Percentiles rank a stretch among this genome's conserved stretches.
phyloP scores from a whole-genome alignment of 2,888 invertebrate genomes.

The Apomyelois bistriatella region DNA sequence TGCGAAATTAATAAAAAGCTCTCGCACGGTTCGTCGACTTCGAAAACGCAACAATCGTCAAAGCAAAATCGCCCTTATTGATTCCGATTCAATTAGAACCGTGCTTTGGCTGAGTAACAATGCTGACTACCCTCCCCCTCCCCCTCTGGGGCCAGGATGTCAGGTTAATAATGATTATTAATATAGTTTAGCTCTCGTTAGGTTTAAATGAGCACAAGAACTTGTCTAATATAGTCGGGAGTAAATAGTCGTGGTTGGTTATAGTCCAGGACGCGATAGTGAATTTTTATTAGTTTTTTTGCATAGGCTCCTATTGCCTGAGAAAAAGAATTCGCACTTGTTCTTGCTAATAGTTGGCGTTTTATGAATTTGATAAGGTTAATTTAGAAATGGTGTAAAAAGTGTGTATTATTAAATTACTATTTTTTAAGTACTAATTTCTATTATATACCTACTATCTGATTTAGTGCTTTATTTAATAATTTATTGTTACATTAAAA shows the following conservation, averaged over 20 bases:
- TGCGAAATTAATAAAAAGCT: conserved; percentile 64
- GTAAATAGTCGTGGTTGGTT: conserved; percentile 57
- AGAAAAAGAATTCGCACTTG: too few species aligned
- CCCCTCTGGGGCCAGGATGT: conserved; percentile 25
- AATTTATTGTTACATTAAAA: too few species aligned
- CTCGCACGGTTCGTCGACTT: conserved; percentile 41
- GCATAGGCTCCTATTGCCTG: too few species aligned
- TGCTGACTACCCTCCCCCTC: conserved; percentile 19
- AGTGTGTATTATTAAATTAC: too few species aligned
- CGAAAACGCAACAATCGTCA: conserved; percentile 45
- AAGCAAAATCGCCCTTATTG: conserved; percentile 49
- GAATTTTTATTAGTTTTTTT: background rate
- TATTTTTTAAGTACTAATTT: too few species aligned
- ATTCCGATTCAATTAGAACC: conserved; percentile 39
- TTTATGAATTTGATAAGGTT: too few species aligned
- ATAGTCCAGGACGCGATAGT: conserved; percentile 30
- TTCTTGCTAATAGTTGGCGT: too few species aligned
- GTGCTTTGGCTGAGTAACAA: conserved; percentile 29
- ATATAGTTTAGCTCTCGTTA: conserved; percentile 71
- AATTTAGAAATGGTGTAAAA: too few species aligned
- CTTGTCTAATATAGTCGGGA: conserved; percentile 65
- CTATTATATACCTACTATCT: too few species aligned
- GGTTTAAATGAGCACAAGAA: conserved; percentile 59
- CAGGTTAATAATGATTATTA: conserved; percentile 73
- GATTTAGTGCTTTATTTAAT: too few species aligned